A percentile compares a stretch with the other conserved stretches of the same genome.
Evolutionary conservation across 30 jellyfish, hydroid and myxozoan genomes (phyloP).

Genomic region (Turritopsis rubra): DNA sequence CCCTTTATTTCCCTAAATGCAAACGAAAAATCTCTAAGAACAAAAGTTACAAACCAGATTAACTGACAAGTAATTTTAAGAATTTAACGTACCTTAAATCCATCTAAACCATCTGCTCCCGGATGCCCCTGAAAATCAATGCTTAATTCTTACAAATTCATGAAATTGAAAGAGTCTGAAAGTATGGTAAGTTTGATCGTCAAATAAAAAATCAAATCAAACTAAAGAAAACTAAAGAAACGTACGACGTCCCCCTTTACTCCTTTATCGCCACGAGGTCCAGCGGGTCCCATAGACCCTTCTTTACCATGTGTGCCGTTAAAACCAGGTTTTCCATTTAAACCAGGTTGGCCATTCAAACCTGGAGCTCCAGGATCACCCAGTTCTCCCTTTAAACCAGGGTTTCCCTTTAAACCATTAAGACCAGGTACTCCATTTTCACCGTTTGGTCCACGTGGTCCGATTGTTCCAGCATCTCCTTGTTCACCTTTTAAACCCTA

Average conservation of each 20-base stretch:
- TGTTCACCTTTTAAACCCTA: slow-evolving; percentile 9
- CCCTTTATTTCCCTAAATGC: not conserved
- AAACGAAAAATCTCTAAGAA: not conserved
- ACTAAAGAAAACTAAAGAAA: no score
- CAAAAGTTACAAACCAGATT: not conserved
- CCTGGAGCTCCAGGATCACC: slow-evolving; percentile 6
- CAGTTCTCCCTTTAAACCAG: not conserved
- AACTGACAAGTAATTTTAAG: not conserved
- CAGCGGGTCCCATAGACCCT: not conserved
- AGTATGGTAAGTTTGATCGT: not conserved
- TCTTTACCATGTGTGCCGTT: not conserved
- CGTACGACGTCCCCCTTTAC: no score
- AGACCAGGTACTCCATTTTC: slow-evolving; percentile 15
- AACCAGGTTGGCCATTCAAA: not conserved
- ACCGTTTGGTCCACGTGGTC: slow-evolving; percentile 15
- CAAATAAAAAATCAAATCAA: no score
- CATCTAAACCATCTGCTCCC: not conserved
- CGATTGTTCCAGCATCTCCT: not conserved
- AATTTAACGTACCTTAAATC: not conserved
- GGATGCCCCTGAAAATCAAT: not conserved
- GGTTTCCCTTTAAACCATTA: slow-evolving; percentile 1
- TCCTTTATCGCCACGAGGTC: not conserved
- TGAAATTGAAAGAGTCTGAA: not conserved
- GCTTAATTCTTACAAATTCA: not conserved
- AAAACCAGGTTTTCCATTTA: not conserved